Conservation (phyloP, 2,113 vertebrate genomes). For the Mus spicilegus region DNA sequence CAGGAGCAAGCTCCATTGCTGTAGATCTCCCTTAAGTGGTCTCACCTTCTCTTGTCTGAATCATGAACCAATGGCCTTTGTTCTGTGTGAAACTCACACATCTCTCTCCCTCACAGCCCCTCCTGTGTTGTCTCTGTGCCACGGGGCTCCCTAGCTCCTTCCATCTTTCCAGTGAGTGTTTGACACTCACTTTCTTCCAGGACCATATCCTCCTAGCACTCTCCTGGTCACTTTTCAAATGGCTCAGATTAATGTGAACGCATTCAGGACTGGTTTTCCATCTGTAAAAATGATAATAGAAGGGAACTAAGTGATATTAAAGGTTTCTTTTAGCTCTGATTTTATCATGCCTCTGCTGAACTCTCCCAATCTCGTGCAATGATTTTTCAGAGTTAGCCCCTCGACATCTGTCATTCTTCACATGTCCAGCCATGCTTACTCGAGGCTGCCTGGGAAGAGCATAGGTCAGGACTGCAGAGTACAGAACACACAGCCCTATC, state of each 20-base stretch:
- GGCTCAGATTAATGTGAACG: constrained; percentile 3
- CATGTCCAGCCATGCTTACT: neutral
- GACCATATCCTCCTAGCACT: neutral
- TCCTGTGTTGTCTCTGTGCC: neutral
- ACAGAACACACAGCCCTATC: neutral
- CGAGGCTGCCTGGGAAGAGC: neutral
- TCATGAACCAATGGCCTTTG: neutral
- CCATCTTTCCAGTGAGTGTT: constrained; percentile 24
- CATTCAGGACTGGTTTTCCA: neutral
- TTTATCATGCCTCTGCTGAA: neutral
- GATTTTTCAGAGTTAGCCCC: neutral
- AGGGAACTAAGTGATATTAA: neutral
- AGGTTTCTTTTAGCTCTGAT: neutral
- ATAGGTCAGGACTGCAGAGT: neutral
- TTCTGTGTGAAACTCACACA: neutral
- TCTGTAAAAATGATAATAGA: neutral
- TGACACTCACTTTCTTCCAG: neutral
- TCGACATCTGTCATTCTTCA: neutral
- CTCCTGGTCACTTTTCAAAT: neutral
- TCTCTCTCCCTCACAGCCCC: neutral
- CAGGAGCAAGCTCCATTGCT: neutral
- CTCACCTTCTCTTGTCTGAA: neutral
- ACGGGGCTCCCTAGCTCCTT: neutral
- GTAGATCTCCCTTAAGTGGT: neutral
- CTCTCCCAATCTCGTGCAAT: constrained; percentile 3